Evolutionary conservation across 2,797 vertebrate genomes (phyloP), one percentile per base, ranked within the genome.

Genomic region (Luscinia megarhynchos): DNA sequence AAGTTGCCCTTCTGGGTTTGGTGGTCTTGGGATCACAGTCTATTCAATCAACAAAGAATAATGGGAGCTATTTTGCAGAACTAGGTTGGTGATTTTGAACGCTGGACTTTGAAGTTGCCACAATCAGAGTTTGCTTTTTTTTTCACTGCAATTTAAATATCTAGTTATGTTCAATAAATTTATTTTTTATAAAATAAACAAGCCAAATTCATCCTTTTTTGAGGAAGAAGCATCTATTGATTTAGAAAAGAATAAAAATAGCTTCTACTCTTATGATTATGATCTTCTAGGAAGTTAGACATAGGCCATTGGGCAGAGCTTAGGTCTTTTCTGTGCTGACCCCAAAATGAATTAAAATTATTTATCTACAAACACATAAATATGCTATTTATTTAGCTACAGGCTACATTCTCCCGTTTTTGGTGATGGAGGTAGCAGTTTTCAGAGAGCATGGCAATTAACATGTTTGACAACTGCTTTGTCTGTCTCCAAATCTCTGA

Each of bases 401-500:
- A 48, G 43, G 43, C 53, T 75, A 45, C 0, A 1, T 48, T 72
- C 38, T 61, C 29, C 15, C 78, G n/a, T 62, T 74, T 81, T 80
- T 55, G 15, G 24, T 67, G 32, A 40, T 55, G 41, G 26, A 84
- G 26, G 12, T 69, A 75, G 12, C n/a, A 0, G 24, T 80, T 94
- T 85, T 67, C 63, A 72, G 55, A 67, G 9, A 63, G 7, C 38
- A n/a, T n/a, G 51, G 29, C 62, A 93, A 41, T 84, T 89, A 83
- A 4, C 17, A 20, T 46, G 41, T 77, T 72, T 93, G 87, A 80
- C 70, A 84, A 68, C 50, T 58, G 58, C 62, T 86, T 84, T 88
- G 21, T 76, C 82, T 92, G 36, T 72, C 69, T 87, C 69, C 43
- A 64, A 55, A 64, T 67, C 59, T 72, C 90, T 94, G 57, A 94